Evolutionary conservation across 2,797 vertebrate species (phyloP).

Genomic region (Paedocypris micromegethes): DNA sequence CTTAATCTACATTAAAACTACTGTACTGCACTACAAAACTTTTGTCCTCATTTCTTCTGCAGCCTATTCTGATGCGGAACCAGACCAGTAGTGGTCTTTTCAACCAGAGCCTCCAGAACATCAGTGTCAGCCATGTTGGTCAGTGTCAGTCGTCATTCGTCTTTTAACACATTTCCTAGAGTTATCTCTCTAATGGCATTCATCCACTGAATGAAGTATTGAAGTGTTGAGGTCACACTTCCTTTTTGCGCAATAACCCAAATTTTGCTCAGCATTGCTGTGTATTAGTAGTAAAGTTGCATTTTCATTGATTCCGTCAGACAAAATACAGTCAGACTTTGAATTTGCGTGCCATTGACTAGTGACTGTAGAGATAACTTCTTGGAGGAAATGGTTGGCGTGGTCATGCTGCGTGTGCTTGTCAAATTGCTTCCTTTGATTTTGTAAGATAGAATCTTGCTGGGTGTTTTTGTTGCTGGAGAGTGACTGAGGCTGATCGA

Average conservation of each 20-base stretch:
- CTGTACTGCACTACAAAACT: too few relatives aligned
- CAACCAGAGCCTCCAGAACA: constrained; percentile 62
- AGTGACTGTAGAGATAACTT: neutral
- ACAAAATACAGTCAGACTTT: too few relatives aligned
- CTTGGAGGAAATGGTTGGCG: constrained; percentile 63
- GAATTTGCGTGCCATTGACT: neutral
- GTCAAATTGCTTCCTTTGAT: constrained; percentile 67
- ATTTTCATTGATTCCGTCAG: too few relatives aligned
- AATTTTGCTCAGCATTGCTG: too few relatives aligned
- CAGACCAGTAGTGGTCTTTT: constrained; percentile 66
- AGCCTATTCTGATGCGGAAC: constrained; percentile 66
- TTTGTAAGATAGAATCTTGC: constrained; percentile 61
- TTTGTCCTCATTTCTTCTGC: constrained; percentile 15
- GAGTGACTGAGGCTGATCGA: constrained; percentile 20
- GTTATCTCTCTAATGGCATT: too few relatives aligned
- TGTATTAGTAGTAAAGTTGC: too few relatives aligned
- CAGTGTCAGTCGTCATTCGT: constrained; percentile 43
- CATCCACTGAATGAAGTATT: too few relatives aligned
- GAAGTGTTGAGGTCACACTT: too few relatives aligned
- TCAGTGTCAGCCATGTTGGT: constrained; percentile 52
- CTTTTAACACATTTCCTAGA: constrained; percentile 31
- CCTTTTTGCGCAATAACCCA: too few relatives aligned
- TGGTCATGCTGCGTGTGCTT: constrained; percentile 54
- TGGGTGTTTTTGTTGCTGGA: constrained; percentile 41
- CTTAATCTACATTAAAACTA: too few relatives aligned